Conservation (phyloP, 2,113 vertebrate species). For the Scopus umbretta region DNA sequence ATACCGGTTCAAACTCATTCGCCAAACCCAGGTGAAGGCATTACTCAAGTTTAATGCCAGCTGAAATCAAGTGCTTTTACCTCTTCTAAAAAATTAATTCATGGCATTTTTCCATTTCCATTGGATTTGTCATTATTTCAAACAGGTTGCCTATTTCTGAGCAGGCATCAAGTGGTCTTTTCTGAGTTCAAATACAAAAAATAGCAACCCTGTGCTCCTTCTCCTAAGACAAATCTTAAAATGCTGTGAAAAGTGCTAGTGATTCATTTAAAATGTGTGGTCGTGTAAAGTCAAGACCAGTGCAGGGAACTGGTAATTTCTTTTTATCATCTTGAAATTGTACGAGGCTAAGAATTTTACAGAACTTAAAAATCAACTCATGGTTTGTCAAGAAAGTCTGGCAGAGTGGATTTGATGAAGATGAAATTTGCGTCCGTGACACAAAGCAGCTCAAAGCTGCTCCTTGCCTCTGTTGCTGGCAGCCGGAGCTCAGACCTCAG, state of each 20-base stretch:
- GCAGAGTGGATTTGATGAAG: not conserved
- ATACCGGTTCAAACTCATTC: not conserved
- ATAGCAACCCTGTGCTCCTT: not conserved
- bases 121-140: not conserved
- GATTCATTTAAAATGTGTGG: not conserved
- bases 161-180: not conserved
- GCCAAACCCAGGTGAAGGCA: not conserved
- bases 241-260: not conserved
- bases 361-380: not conserved
- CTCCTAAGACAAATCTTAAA: not conserved
- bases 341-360: not conserved
- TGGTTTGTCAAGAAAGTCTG: not conserved
- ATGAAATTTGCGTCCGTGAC: not conserved
- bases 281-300: not conserved
- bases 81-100: not conserved
- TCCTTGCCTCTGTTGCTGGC: not conserved
- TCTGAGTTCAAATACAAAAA: not conserved
- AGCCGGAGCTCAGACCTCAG: not conserved
- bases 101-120: not conserved
- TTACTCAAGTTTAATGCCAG: not conserved
- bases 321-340: not conserved
- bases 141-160: not conserved
- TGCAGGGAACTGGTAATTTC: not conserved
- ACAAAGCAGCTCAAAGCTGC: not conserved
- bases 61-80: not conserved